Base-by-base conservation (phyloP, 1,140 invertebrate species). In the Drosophila navojoa region DNA sequence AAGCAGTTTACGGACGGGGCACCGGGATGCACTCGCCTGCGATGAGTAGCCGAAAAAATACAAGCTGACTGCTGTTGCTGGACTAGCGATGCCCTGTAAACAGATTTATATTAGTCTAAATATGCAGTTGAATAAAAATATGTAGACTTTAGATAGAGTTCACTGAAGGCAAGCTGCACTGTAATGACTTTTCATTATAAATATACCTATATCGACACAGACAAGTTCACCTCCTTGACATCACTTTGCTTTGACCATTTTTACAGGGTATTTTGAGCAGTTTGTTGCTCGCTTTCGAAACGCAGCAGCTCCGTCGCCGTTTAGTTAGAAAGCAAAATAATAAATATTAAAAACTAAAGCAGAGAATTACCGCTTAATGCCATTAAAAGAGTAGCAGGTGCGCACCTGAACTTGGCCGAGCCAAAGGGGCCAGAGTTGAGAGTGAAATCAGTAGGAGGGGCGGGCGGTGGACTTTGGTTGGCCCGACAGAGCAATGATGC, bases 291-390 rank as follows among this genome's bases (percentile, higher is more conserved):
- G 40, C 59, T 63, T 70, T 64, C 60, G 42, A 71, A 71, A 55
- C n/a, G 22, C 32, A 9, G 40, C 49, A 45, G 40, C n/a, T 15
- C 35, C 11, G 35, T 19, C 27, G 45, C 53, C 54, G 32, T 57
- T 71, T 71, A 64, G 61, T 71, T 71, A 64, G 61, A 71, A 64
- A 71, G 61, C 68, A 55, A 71, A 64, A 66, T 61, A 71, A 71
- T 57, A 50, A 57, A 71, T 63, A 49, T 47, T 50, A 71, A 71
- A 64, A 66, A 44, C 69, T 57, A 71, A 71, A 16, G 60, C 53
- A 15, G 53, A 57, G 45, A 57, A 71, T 66, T 71, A 55, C 52
- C 10, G 44, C 32, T 49, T 60, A 68, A 60, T 68, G 35, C 25
- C 64, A 60, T 68, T 68, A 63, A 63, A 55, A 50, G 68, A 55